Conservation (phyloP, 2,888 invertebrate genomes). For the Notocelia uddmanniana region DNA sequence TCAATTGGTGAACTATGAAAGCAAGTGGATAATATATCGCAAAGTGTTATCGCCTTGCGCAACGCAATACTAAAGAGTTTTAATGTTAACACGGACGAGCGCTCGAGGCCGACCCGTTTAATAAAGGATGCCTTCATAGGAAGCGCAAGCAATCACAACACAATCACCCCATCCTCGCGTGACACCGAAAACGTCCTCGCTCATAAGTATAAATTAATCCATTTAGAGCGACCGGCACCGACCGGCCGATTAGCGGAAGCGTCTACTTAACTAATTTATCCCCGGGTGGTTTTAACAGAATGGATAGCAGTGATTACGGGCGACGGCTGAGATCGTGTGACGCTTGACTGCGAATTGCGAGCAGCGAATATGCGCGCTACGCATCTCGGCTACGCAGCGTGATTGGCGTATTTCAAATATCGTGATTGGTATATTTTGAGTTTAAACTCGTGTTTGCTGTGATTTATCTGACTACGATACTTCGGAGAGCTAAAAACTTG, state of each 20-base stretch:
- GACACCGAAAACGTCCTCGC: constrained; percentile 86
- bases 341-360: constrained; percentile 54
- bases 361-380: constrained; percentile 55
- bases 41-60: constrained; percentile 46
- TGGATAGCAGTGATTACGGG: constrained; percentile 86
- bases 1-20: constrained; percentile 43
- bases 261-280: constrained; percentile 87
- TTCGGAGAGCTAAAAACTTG: no score
- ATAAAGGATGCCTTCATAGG: constrained; percentile 81
- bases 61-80: constrained; percentile 48
- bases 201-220: constrained; percentile 87
- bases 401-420: no score
- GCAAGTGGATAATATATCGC: constrained; percentile 46
- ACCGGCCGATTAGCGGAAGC: constrained; percentile 86
- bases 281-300: constrained; percentile 86
- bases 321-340: constrained; percentile 74
- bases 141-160: constrained; percentile 83
- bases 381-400: neutral
- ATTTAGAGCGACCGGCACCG: constrained; percentile 83
- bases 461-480: no score
- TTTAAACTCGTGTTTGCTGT: neutral
- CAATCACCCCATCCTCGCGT: constrained; percentile 85
- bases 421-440: neutral
- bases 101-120: constrained; percentile 63
- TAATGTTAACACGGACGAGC: constrained; percentile 47